Evolutionary conservation across 2,797 vertebrate genomes (phyloP).

Genomic region (Amniataba percoides): DNA sequence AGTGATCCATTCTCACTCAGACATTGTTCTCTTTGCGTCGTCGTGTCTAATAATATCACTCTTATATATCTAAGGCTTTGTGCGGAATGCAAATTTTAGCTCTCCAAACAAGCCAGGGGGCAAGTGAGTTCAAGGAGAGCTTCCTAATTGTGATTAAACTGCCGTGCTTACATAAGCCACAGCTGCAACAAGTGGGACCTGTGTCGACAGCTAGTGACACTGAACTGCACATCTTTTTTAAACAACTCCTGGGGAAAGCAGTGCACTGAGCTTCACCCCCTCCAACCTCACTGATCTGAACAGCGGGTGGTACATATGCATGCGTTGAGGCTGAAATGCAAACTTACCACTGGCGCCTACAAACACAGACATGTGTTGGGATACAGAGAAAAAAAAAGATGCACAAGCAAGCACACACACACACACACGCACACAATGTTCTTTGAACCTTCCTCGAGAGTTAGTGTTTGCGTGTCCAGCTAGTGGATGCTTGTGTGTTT

Average conservation of each 20-base stretch:
- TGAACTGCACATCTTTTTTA: constrained; percentile 57
- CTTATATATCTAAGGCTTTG: constrained; percentile 67
- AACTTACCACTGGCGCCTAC: constrained; percentile 40
- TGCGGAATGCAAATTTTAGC: constrained; percentile 73
- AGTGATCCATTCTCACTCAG: constrained; percentile 47
- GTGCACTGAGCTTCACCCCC: constrained; percentile 31
- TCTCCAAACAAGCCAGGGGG: constrained; percentile 71
- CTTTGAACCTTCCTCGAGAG: constrained; percentile 55
- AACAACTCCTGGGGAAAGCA: constrained; percentile 51
- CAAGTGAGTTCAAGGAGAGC: constrained; percentile 77
- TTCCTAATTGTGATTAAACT: constrained; percentile 80
- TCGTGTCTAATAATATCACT: constrained; percentile 50
- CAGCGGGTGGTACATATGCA: constrained; percentile 64
- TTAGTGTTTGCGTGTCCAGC: constrained; percentile 28
- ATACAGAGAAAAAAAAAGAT: constrained; percentile 32
- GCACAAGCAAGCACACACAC: not conserved
- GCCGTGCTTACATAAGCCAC: constrained; percentile 62
- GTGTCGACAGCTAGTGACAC: constrained; percentile 56
- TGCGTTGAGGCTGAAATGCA: constrained; percentile 56
- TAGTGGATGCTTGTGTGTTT: constrained; percentile 14
- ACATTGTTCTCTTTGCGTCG: constrained; percentile 57
- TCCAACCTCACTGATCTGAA: constrained; percentile 37
- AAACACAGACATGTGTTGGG: constrained; percentile 37
- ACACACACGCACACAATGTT: constrained; percentile 10
- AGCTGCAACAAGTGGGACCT: constrained; percentile 72